Conservation (phyloP, 23 tunicate species). For the Halocynthia roretzi region DNA sequence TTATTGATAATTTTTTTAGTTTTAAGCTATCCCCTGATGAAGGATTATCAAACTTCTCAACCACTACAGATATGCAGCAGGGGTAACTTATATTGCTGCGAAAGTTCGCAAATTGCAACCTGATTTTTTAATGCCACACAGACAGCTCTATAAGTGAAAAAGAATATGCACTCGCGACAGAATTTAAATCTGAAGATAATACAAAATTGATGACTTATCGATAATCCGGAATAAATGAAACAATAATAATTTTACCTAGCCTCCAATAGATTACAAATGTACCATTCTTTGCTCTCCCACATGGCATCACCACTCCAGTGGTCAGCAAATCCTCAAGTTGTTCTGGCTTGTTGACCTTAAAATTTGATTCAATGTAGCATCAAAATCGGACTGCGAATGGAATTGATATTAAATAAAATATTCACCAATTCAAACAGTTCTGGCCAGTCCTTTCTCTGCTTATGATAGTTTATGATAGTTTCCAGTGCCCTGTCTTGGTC, state of each 20-base stretch:
- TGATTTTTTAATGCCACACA: too few relatives aligned
- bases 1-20: too few relatives aligned
- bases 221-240: neutral
- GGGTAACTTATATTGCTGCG: neutral
- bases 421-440: conserved; percentile 3
- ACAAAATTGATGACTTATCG: too few relatives aligned
- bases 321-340: neutral
- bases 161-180: too few relatives aligned
- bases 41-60: too few relatives aligned
- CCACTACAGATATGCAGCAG: too few relatives aligned
- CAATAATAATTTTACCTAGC: conserved; percentile 6
- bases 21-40: too few relatives aligned
- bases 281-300: conserved; percentile 23
- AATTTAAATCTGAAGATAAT: too few relatives aligned
- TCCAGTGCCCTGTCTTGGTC: conserved; percentile 1
- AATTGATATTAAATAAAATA: neutral
- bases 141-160: too few relatives aligned
- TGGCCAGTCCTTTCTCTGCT: neutral
- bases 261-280: conserved; percentile 13
- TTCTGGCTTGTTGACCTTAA: conserved; percentile 16
- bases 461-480: neutral
- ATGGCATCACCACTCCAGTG: conserved; percentile 13
- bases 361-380: neutral
- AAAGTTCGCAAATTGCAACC: neutral
- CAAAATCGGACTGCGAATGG: neutral